These are phyloP conservation scores for Formica selysi DNA, from an alignment of 1,140 invertebrate species.

Conservation along the genomic window DNA sequence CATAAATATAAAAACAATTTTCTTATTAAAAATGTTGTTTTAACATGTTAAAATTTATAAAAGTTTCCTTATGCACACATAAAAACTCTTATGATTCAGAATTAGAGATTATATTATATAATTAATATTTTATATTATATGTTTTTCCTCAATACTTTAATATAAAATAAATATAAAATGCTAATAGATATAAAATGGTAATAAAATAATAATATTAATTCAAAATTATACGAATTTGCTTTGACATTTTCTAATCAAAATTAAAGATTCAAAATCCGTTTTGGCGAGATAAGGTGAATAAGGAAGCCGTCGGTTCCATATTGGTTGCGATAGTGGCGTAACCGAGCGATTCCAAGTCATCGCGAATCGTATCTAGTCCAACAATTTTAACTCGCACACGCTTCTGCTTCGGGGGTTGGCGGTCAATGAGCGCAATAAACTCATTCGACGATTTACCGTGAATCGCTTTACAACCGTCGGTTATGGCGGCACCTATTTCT, in stretches of 20 bases:
- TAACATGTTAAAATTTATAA: background rate
- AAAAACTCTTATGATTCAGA: background rate
- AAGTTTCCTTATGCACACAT: background rate
- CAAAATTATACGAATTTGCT: background rate
- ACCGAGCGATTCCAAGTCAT: constrained; percentile 64
- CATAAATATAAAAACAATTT: background rate
- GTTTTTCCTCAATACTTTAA: background rate
- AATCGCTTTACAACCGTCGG: constrained; percentile 86
- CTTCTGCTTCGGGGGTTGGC: constrained; percentile 77
- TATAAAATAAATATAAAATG: too few species aligned
- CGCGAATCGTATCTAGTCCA: constrained; percentile 37
- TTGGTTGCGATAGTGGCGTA: constrained; percentile 74
- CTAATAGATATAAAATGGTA: background rate
- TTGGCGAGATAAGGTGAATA: background rate
- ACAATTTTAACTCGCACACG: constrained; percentile 77
- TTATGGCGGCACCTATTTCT: constrained; percentile 75
- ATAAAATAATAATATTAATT: constrained; percentile 27
- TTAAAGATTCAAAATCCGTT: background rate
- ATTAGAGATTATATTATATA: background rate
- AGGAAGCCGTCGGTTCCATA: constrained; percentile 73
- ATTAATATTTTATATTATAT: background rate
- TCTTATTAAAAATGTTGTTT: background rate
- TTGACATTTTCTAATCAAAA: background rate
- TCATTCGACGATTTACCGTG: constrained; percentile 85
- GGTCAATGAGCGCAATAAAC: constrained; percentile 86